A percentile compares a stretch with the other conserved stretches of the same genome.
Conservation (phyloP, 2,113 vertebrate species). For the Paramormyrops kingsleyae region DNA sequence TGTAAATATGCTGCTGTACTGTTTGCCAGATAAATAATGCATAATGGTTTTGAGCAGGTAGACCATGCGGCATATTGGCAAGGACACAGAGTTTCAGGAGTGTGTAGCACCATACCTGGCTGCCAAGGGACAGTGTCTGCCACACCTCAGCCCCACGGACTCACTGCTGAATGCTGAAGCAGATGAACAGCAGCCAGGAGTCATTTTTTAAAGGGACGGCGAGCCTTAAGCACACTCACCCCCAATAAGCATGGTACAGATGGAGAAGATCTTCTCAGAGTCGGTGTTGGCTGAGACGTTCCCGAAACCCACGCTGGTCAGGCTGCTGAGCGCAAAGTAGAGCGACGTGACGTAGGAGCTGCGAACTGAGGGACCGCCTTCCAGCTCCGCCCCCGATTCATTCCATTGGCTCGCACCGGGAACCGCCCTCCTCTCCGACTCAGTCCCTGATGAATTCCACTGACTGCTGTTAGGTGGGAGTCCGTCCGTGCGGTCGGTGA, state of each 20-base stretch:
- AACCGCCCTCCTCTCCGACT: constrained; percentile 21
- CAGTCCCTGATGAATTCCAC: constrained; percentile 49
- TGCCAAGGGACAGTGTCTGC: background rate
- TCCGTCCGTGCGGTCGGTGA: constrained; percentile 40
- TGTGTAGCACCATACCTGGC: background rate
- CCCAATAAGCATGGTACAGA: constrained; percentile 75
- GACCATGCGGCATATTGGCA: background rate
- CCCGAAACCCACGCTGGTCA: constrained; percentile 73
- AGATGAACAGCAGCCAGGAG: background rate
- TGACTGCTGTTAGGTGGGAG: constrained; percentile 45
- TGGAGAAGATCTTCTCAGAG: constrained; percentile 74
- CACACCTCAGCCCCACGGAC: background rate
- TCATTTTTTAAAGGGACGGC: background rate
- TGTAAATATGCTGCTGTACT: background rate
- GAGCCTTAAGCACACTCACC: constrained; percentile 43
- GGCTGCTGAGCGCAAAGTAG: constrained; percentile 72
- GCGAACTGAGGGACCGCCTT: constrained; percentile 59
- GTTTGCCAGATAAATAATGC: background rate
- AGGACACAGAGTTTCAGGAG: background rate
- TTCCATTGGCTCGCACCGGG: constrained; percentile 23
- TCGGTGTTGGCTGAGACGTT: constrained; percentile 75
- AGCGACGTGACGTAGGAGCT: constrained; percentile 73
- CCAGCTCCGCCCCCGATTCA: constrained; percentile 32
- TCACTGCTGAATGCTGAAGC: background rate
- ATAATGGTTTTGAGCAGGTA: background rate